These are phyloP conservation scores for Eupithecia subfuscata DNA, from an alignment of 2,888 invertebrate genomes.

Conservation along the genomic window DNA sequence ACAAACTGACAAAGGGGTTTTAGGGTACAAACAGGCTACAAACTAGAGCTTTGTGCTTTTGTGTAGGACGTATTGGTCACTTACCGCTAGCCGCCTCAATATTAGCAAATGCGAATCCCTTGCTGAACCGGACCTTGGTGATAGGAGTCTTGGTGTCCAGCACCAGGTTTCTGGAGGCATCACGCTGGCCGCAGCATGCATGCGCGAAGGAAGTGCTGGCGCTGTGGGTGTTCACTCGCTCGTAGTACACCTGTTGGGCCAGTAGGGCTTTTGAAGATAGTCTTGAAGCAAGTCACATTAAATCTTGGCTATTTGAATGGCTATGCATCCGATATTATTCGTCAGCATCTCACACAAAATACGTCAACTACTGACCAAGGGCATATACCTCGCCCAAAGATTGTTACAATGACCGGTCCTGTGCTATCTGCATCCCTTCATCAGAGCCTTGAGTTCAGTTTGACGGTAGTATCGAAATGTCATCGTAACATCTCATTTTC, in stretches of 20 bases:
- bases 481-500: too few species aligned
- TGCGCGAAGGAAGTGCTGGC: conserved; percentile 91
- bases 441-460: too few species aligned
- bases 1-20: background rate
- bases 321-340: background rate
- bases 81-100: conserved; percentile 87
- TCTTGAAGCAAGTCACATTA: background rate
- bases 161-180: conserved; percentile 88
- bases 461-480: too few species aligned
- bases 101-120: conserved; percentile 92
- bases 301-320: background rate
- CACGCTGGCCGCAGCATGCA: conserved; percentile 89
- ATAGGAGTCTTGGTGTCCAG: conserved; percentile 87
- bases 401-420: too few species aligned
- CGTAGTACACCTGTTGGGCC: conserved; percentile 88
- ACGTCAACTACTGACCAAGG: too few species aligned
- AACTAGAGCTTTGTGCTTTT: background rate
- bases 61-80: conserved; percentile 26
- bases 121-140: conserved; percentile 90
- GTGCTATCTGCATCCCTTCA: too few species aligned
- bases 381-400: too few species aligned
- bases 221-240: conserved; percentile 91
- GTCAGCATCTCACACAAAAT: too few species aligned
- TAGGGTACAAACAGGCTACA: background rate
- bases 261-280: conserved; percentile 8